Conservation (phyloP, 2,113 vertebrate genomes). For the Terrapene triunguis region DNA sequence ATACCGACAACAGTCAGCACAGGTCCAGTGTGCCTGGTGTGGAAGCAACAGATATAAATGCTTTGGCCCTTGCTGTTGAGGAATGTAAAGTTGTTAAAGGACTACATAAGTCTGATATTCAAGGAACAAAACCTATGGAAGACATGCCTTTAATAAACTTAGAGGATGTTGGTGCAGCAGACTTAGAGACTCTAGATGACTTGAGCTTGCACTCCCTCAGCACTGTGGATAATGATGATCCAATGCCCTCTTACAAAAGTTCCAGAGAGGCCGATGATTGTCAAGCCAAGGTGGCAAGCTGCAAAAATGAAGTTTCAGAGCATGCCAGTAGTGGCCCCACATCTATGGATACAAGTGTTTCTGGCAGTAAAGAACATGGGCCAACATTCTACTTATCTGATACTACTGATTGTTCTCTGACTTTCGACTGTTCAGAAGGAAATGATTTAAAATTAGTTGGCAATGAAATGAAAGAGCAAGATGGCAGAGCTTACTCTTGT, state of each 20-base stretch:
- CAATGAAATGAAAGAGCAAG: conserved; percentile 46
- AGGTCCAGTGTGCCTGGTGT: conserved; percentile 29
- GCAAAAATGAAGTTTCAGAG: conserved; percentile 77
- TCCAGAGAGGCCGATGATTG: conserved; percentile 57
- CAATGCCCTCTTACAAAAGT: conserved; percentile 32
- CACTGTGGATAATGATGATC: conserved; percentile 36
- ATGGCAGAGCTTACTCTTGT: conserved; percentile 36
- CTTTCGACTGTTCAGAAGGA: conserved; percentile 88
- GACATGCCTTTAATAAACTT: conserved; percentile 69
- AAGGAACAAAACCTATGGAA: conserved; percentile 78
- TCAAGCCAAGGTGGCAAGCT: conserved; percentile 69
- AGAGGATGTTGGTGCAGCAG: conserved; percentile 71
- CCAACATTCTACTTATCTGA: conserved; percentile 83
- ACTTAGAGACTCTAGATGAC: conserved; percentile 73
- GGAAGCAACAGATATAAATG: conserved; percentile 69
- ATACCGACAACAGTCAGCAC: background rate
- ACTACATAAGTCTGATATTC: conserved; percentile 84
- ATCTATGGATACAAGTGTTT: conserved; percentile 81
- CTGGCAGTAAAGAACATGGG: conserved; percentile 76
- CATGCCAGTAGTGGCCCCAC: conserved; percentile 79
- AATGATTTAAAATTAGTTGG: conserved; percentile 71
- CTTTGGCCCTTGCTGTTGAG: conserved; percentile 85
- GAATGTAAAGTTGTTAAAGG: conserved; percentile 86
- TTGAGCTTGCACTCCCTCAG: conserved; percentile 60
- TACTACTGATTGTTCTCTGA: conserved; percentile 89